Conservation (phyloP, 2,797 vertebrate genomes). For the Anas georgica region DNA sequence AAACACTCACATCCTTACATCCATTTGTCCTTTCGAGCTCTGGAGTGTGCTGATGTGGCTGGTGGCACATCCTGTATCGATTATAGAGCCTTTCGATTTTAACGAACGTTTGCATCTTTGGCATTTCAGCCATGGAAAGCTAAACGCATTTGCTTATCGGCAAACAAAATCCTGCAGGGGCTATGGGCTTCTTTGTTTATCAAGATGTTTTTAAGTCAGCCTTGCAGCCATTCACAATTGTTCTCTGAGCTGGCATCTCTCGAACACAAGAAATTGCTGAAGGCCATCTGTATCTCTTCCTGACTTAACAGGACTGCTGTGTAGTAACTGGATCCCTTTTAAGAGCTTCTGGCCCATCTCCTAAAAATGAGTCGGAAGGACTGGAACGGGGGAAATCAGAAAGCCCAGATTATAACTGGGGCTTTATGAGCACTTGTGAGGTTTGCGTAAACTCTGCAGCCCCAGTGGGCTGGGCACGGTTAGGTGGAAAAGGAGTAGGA, state of each 20-base stretch:
- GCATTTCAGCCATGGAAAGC: background rate
- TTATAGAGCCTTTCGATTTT: constrained; percentile 11
- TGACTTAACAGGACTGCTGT: background rate
- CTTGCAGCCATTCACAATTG: constrained; percentile 32
- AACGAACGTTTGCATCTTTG: background rate
- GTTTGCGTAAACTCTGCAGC: background rate
- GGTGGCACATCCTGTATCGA: background rate
- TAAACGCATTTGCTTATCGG: background rate
- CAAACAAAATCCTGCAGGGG: background rate
- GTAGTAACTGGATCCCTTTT: constrained; percentile 13
- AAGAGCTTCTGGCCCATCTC: constrained; percentile 17
- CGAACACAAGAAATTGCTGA: constrained; percentile 27
- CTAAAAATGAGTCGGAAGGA: background rate
- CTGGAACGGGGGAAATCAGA: background rate
- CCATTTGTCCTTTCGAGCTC: background rate
- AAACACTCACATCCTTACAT: background rate
- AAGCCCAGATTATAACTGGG: background rate
- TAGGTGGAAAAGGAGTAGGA: background rate
- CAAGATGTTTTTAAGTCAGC: constrained; percentile 32
- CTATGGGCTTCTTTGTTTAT: constrained; percentile 45
- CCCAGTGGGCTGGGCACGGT: background rate
- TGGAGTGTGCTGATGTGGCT: background rate
- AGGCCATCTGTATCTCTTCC: constrained; percentile 31
- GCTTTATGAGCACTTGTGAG: background rate
- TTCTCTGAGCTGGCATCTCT: constrained; percentile 17